Evolutionary conservation across 2,797 vertebrate genomes (phyloP).

Genomic region (Lophius americanus): DNA sequence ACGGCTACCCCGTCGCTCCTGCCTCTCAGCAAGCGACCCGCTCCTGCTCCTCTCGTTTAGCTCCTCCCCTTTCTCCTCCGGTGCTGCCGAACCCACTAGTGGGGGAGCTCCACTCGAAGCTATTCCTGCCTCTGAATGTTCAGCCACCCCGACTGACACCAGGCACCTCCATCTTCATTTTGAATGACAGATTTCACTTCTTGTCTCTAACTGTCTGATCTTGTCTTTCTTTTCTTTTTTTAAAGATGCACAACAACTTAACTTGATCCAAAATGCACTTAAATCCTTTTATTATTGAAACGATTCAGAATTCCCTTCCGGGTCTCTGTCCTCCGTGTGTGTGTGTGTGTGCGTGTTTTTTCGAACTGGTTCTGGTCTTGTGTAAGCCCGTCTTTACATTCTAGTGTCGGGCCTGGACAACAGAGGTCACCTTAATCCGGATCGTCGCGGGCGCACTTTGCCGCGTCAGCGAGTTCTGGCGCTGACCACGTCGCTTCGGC

Average conservation of each 20-base stretch:
- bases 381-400: slow-evolving; percentile 11
- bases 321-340: slow-evolving; percentile 18
- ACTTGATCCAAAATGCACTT: slow-evolving; percentile 64
- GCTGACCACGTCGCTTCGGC: slow-evolving; percentile 19
- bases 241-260: slow-evolving; percentile 25
- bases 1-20: slow-evolving; percentile 8
- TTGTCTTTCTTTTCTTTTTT: slow-evolving; percentile 8
- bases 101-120: slow-evolving; percentile 20
- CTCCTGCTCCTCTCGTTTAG: slow-evolving; percentile 13
- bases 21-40: slow-evolving; percentile 12
- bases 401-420: slow-evolving; percentile 40
- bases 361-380: neutral
- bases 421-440: slow-evolving; percentile 46
- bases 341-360: slow-evolving; percentile 5
- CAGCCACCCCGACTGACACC: slow-evolving; percentile 19
- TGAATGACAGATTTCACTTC: slow-evolving; percentile 26
- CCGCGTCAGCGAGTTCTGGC: slow-evolving; percentile 59
- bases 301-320: slow-evolving; percentile 22
- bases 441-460: slow-evolving; percentile 55
- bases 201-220: slow-evolving; percentile 14
- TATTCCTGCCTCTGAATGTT: slow-evolving; percentile 18
- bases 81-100: slow-evolving; percentile 21
- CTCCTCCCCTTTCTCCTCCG: neutral
- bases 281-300: slow-evolving; percentile 39
- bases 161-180: slow-evolving; percentile 33